Percentiles rank a stretch among this genome's conserved stretches.
Evolutionary conservation across 2,797 vertebrate species (phyloP).

Genomic region (Heteromormyrus szaboi): DNA sequence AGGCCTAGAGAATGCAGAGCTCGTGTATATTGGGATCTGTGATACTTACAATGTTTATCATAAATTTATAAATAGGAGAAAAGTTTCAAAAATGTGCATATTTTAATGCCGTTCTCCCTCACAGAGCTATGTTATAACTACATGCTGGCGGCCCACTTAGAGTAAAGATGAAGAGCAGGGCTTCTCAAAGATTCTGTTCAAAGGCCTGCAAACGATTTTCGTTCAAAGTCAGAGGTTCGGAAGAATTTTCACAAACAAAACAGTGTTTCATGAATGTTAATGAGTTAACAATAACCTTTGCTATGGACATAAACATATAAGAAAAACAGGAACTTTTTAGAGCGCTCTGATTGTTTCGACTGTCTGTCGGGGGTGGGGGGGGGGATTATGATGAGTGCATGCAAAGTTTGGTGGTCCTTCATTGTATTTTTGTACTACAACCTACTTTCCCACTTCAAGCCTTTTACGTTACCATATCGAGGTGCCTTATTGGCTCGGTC

Average conservation of each 20-base stretch:
- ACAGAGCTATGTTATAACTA: neutral
- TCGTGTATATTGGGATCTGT: neutral
- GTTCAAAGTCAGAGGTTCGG: neutral
- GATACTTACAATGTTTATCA: neutral
- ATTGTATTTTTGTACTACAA: neutral
- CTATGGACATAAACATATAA: neutral
- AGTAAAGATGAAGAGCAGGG: neutral
- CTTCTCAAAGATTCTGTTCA: neutral
- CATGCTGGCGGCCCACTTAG: neutral
- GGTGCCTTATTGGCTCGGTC: neutral
- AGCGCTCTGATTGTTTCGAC: neutral
- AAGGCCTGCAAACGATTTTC: neutral
- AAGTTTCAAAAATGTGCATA: neutral
- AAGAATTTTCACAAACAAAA: neutral
- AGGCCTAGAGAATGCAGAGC: neutral
- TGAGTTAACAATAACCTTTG: neutral
- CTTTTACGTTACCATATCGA: neutral
- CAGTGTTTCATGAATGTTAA: neutral
- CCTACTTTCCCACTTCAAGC: neutral
- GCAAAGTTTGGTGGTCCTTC: neutral
- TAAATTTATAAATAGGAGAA: neutral
- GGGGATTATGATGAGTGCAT: neutral
- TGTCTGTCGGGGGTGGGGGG: neutral
- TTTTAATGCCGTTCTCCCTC: neutral
- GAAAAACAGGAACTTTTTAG: neutral